A percentile compares a stretch with the other conserved stretches of the same genome.
phyloP scores from a whole-genome alignment of 1,140 invertebrate species.

The Lordiphosa collinella region DNA sequence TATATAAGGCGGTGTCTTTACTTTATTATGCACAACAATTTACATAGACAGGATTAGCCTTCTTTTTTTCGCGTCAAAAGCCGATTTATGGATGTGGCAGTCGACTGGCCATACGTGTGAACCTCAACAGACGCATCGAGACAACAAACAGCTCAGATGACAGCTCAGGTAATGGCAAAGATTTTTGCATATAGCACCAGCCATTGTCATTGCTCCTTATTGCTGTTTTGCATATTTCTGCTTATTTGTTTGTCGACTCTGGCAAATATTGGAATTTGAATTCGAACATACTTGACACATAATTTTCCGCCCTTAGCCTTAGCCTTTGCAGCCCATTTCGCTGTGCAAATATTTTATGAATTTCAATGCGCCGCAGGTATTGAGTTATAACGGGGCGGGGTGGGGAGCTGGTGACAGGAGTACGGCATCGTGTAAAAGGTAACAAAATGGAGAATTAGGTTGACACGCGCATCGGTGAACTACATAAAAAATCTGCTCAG shows the following conservation, averaged over 20 bases:
- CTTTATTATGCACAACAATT: constrained; percentile 38
- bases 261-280: constrained; percentile 75
- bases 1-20: neutral
- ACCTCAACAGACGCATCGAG: constrained; percentile 15
- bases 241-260: constrained; percentile 72
- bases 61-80: constrained; percentile 24
- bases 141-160: constrained; percentile 35
- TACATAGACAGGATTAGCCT: constrained; percentile 47
- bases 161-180: constrained; percentile 37
- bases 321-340: constrained; percentile 60
- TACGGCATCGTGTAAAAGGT: constrained; percentile 63
- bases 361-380: constrained; percentile 63
- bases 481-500: constrained; percentile 33
- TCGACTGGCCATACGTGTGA: constrained; percentile 18
- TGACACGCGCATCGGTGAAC: constrained; percentile 58
- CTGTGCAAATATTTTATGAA: constrained; percentile 74
- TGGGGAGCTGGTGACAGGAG: constrained; percentile 46
- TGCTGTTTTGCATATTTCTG: constrained; percentile 74
- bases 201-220: constrained; percentile 42
- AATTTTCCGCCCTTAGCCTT: constrained; percentile 54
- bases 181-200: no score
- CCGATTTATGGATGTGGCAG: constrained; percentile 22
- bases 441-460: constrained; percentile 76
- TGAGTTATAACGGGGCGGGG: neutral
- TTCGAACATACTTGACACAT: constrained; percentile 76